phyloP scores from a whole-genome alignment of 2,113 vertebrate genomes.

The Opisthocomus hoazin region DNA sequence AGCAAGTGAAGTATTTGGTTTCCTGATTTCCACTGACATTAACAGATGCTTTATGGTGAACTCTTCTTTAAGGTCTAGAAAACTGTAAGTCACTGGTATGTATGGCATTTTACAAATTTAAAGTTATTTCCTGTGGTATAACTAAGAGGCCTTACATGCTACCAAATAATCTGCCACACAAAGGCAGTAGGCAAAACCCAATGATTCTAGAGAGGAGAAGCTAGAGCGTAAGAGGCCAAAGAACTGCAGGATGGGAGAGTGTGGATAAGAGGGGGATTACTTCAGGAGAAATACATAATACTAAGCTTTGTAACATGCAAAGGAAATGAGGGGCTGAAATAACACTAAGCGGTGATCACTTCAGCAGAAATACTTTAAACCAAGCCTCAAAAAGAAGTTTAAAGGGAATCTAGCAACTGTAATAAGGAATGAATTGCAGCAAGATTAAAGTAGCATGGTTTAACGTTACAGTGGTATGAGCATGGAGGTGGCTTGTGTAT shows the following conservation, averaged over 20 bases:
- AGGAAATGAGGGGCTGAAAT: background rate
- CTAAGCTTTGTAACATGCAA: background rate
- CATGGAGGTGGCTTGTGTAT: background rate
- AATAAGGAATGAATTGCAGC: background rate
- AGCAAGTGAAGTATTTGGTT: background rate
- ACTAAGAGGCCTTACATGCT: background rate
- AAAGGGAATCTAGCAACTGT: background rate
- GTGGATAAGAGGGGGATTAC: background rate
- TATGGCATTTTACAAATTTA: background rate
- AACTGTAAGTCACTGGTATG: background rate
- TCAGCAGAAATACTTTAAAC: background rate
- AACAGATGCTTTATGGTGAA: background rate
- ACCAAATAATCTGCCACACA: background rate
- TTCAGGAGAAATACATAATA: background rate
- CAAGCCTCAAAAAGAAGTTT: background rate
- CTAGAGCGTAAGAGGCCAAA: background rate
- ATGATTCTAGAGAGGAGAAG: background rate
- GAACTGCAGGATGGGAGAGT: background rate
- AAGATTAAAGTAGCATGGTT: background rate
- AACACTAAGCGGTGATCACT: background rate
- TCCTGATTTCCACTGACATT: background rate
- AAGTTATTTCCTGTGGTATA: background rate
- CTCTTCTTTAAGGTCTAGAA: background rate
- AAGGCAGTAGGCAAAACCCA: background rate
- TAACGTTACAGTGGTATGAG: background rate